phyloP scores from a whole-genome alignment of 2,797 vertebrate genomes.

The Poecile montanus region DNA sequence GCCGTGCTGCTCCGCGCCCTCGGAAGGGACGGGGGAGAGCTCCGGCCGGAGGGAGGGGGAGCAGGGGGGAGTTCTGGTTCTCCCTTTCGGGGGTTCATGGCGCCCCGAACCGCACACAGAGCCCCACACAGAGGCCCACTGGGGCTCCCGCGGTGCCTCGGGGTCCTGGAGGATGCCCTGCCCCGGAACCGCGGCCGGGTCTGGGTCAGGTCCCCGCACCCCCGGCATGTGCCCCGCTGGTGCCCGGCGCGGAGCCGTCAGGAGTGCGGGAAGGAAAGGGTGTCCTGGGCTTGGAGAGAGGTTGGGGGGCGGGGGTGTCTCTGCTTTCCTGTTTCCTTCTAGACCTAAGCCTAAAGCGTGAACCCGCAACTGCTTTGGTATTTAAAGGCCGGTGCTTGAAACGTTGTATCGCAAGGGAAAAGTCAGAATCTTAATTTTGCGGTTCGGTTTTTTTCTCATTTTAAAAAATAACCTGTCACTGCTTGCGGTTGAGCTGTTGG shows the following conservation, averaged over 20 bases:
- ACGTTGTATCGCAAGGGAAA: background rate
- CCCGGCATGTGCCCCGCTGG: background rate
- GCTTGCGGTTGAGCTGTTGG: background rate
- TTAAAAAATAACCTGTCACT: background rate
- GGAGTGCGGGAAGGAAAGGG: background rate
- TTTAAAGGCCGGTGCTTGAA: background rate
- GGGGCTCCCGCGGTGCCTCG: background rate
- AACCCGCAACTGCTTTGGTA: background rate
- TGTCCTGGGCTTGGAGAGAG: background rate
- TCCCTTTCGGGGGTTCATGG: fast-evolving
- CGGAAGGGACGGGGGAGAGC: fast-evolving
- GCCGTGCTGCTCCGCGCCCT: fast-evolving
- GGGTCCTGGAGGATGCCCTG: background rate
- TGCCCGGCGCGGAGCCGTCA: background rate
- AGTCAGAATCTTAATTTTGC: background rate
- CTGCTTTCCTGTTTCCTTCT: background rate
- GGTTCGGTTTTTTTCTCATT: background rate
- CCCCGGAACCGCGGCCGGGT: background rate
- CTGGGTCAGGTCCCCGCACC: background rate
- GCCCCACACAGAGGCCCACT: fast-evolving
- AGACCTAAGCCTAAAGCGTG: background rate
- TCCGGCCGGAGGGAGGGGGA: too few relatives aligned
- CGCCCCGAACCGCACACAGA: background rate
- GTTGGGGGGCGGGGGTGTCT: background rate
- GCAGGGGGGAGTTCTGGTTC: fast-evolving